Evolutionary conservation across 2,113 vertebrate species (phyloP), one percentile per base, ranked within the genome.

Genomic region (Gobius niger): DNA sequence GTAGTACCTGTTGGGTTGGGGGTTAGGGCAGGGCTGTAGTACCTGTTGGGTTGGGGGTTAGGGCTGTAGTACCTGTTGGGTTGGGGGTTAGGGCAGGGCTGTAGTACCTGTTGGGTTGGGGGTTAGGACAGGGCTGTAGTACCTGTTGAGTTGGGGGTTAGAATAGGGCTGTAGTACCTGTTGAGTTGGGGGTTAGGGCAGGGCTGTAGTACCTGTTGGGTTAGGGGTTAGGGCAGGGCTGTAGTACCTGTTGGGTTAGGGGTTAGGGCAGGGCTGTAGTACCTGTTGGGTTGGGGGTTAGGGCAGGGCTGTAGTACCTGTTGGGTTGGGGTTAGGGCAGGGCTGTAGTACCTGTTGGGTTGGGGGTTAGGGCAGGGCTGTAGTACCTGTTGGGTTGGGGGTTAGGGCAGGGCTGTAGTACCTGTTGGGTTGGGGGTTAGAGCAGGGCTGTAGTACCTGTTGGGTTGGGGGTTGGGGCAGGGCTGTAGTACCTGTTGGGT

Each of bases 241-340:
- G 13, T 51, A 65, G 59, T 69, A 95, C 96, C 86, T 98, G 95
- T 66, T 93, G 95, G 87, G 24, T 24, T 24, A 24, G 24, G n/a
- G 24, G 24, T 24, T 24, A 24, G 1, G 24, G 24, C 3, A 3
- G 24, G 24, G 24, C 24, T 24, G 24, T 24, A 1, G 24, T 24
- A 49, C 13, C 47, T 49, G 47, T 15, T 4, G 47, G 47, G n/a
- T 18, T 53, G 9, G n/a, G n/a, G n/a, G n/a, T n/a, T n/a, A n/a
- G 0, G n/a, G 16, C 0, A 1, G 10, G 18, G 0, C 19, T 15
- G 13, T 51, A 65, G 59, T 69, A 95, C 96, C 86, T 98, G 95
- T 66, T 93, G 95, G 87, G 24, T 24, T 2, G 24, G n/a, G 24
- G 24, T 24, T 24, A 24, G 1, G 24, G 24, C 3, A 3, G 24